Conservation (phyloP, 2,888 invertebrate species). For the Megastigmus dorsalis region DNA sequence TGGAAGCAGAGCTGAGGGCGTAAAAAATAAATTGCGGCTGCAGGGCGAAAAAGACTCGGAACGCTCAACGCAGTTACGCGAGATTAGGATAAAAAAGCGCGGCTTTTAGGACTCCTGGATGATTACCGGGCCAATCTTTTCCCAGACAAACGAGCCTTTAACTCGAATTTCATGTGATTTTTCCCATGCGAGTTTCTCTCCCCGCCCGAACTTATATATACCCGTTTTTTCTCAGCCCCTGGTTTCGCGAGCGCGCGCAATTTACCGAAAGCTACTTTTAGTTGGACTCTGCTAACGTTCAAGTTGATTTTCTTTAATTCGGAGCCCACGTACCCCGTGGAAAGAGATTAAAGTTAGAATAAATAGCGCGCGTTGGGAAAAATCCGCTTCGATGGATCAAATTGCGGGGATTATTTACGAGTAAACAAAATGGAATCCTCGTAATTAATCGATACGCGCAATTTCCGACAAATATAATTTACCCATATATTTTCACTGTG, state of each 20-base stretch:
- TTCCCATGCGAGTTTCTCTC: neutral
- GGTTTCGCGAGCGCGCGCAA: neutral
- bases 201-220: no score
- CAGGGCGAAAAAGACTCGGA: conserved; percentile 6
- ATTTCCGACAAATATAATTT: conserved; percentile 38
- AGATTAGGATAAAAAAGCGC: conserved; percentile 6
- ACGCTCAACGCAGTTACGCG: neutral
- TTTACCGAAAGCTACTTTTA: conserved; percentile 26
- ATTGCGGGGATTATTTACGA: no score
- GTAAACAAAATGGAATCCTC: no score
- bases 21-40: conserved; percentile 31
- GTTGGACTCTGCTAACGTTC: neutral
- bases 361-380: no score
- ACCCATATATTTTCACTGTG: no score
- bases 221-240: neutral
- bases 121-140: conserved; percentile 44
- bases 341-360: no score
- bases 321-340: no score
- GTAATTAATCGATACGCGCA: no score
- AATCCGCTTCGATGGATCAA: no score
- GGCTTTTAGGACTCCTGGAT: neutral
- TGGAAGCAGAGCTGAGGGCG: no score
- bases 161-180: conserved; percentile 49
- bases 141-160: conserved; percentile 46
- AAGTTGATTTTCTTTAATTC: no score